Base-by-base conservation (phyloP, 2,888 invertebrate genomes). In the Agrilus mali region DNA sequence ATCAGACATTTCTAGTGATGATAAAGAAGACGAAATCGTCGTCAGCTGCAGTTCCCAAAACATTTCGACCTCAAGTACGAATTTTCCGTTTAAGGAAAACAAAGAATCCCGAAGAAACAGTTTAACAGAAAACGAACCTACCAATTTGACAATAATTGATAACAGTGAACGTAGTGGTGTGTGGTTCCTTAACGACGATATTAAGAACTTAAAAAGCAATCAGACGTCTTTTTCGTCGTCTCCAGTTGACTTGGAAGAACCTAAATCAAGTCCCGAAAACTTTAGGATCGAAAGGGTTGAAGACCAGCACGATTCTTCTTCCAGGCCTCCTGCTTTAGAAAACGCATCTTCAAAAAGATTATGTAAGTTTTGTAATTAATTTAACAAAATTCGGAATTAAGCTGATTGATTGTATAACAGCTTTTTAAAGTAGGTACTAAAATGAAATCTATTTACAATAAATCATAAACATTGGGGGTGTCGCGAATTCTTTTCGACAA, bases 231-330 rank as follows among this genome's bases (percentile, higher is more conserved):
- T 58, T 14, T 55, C 58, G 38, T 63, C 63, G 15, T 63, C 65
- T 27, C 53, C 60, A 20, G 59, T 62, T 36, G 61, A 61, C 40
- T 57, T 63, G 22, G 65, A 65, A 45, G 64, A 62, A 51, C 63
- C 62, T 8, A 60, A 64, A 51, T 63, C 62, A 45, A 60, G 60
- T 44, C 54, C 65, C 27, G 61, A 63, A 47, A 53, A 53, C 44
- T 53, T 55, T 44, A 46, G 51, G 50, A 55, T 56, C 52, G 61
- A 60, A 43, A 57, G 57, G 54, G 53, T 48, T 37, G 53, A 49
- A 44, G 54, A 55, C 38, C 48, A 50, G n/a, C 27, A 27, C 10
- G 27, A 27, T 3, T 10, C 27, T 5, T 27, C 27, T 27, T 27
- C 27, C 4, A 27, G 27, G 10, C 27, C 27, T 10, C 27, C 27